These are phyloP conservation scores for Zosterops hypoxanthus DNA, from an alignment of 2,113 vertebrate genomes.

Conservation along the genomic window DNA sequence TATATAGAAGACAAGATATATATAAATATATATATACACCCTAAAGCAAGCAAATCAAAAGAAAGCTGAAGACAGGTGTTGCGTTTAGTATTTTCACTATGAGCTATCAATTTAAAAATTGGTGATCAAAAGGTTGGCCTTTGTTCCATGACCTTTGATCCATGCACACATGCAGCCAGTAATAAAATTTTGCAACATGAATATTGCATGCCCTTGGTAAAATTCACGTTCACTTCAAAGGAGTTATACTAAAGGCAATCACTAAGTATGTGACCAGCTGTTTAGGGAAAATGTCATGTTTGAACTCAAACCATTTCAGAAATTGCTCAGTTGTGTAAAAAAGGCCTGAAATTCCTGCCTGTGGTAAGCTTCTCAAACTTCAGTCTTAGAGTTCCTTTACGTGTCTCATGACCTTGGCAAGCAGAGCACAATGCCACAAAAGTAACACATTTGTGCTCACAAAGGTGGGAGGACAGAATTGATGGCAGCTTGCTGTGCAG, in stretches of 20 bases:
- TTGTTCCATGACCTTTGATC: not conserved
- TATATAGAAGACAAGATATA: not conserved
- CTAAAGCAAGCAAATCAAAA: not conserved
- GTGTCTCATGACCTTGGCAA: not conserved
- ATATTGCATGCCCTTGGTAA: not conserved
- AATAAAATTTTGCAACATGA: conserved; percentile 7
- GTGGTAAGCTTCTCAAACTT: not conserved
- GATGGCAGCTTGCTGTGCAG: not conserved
- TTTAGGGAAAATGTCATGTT: not conserved
- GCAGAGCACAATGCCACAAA: not conserved
- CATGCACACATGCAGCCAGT: not conserved
- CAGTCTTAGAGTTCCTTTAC: not conserved
- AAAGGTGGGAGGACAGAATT: not conserved
- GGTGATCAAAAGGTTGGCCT: not conserved
- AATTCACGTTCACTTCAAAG: not conserved
- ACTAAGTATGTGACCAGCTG: not conserved
- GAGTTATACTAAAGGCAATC: not conserved
- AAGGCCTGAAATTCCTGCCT: not conserved
- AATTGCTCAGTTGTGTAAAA: not conserved
- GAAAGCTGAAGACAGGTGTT: not conserved
- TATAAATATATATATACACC: accelerated
- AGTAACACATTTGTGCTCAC: not conserved
- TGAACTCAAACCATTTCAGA: not conserved
- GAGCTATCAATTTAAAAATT: not conserved
- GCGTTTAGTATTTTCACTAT: not conserved